Evolutionary conservation across 2,113 vertebrate genomes (phyloP).

Genomic region (Petaurus breviceps): DNA sequence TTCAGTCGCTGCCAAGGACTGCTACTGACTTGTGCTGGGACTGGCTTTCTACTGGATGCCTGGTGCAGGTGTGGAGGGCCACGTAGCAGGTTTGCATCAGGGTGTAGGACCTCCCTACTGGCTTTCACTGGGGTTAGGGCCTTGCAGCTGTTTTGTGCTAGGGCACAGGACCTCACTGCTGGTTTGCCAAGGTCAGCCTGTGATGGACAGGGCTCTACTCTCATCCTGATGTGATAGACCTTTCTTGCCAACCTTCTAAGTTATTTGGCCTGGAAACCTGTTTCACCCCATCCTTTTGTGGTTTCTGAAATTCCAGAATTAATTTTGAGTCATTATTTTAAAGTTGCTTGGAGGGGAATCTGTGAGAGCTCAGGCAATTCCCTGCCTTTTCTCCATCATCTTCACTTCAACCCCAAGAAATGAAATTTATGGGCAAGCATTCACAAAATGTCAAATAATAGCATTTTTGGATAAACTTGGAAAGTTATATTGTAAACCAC

Average conservation of each 20-base stretch:
- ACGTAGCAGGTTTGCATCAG: background rate
- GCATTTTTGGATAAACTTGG: background rate
- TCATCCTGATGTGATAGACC: background rate
- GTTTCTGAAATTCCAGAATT: background rate
- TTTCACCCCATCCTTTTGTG: background rate
- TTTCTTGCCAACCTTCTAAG: background rate
- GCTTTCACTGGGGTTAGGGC: background rate
- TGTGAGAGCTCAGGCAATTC: background rate
- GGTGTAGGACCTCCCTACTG: background rate
- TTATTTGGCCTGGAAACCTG: background rate
- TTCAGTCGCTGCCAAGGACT: background rate
- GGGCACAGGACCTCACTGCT: background rate
- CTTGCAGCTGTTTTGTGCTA: too few relatives aligned
- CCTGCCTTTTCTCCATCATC: background rate
- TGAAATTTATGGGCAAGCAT: conserved; percentile 4
- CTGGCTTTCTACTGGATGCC: background rate
- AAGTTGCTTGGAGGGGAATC: background rate
- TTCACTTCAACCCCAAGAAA: background rate
- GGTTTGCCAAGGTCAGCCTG: background rate
- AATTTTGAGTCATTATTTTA: background rate
- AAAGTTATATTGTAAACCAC: background rate
- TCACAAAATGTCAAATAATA: background rate
- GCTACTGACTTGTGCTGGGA: background rate
- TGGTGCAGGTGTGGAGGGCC: background rate
- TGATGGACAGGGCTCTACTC: background rate